Conservation (phyloP, 1,140 invertebrate species). For the Drosophila albomicans region DNA sequence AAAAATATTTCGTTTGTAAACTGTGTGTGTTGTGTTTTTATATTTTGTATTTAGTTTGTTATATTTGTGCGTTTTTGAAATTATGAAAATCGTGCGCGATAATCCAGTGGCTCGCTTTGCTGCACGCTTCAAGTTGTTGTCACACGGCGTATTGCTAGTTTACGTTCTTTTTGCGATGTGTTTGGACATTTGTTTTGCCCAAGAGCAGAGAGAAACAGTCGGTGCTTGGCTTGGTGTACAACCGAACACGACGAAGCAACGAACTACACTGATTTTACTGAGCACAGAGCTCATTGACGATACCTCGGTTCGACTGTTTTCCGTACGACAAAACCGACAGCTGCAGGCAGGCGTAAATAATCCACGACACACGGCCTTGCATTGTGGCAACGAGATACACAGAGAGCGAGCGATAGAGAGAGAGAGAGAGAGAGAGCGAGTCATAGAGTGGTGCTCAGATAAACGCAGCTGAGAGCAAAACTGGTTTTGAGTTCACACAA, state of each 20-base stretch:
- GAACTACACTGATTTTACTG: constrained; percentile 82
- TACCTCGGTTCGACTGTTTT: constrained; percentile 69
- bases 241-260: constrained; percentile 84
- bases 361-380: constrained; percentile 85
- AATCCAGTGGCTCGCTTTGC: constrained; percentile 84
- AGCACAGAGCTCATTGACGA: constrained; percentile 60
- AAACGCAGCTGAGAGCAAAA: constrained; percentile 41
- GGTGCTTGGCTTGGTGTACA: constrained; percentile 58
- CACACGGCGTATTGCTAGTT: constrained; percentile 36
- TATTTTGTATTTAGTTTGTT: constrained; percentile 26
- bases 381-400: constrained; percentile 77
- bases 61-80: constrained; percentile 8
- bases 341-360: constrained; percentile 63
- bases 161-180: constrained; percentile 58
- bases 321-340: constrained; percentile 39
- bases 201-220: constrained; percentile 38
- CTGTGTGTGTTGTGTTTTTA: constrained; percentile 27
- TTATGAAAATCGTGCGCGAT: constrained; percentile 80
- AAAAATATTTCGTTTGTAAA: constrained; percentile 40
- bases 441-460: constrained; percentile 30
- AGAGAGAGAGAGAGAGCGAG: constrained; percentile 57
- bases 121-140: constrained; percentile 83
- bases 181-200: constrained; percentile 12
- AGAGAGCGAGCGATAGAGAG: constrained; percentile 85
- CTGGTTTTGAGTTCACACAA: constrained; percentile 22